Evolutionary conservation across 2,113 vertebrate species (phyloP), one percentile per base, ranked within the genome.

Genomic region (Empidonax traillii): DNA sequence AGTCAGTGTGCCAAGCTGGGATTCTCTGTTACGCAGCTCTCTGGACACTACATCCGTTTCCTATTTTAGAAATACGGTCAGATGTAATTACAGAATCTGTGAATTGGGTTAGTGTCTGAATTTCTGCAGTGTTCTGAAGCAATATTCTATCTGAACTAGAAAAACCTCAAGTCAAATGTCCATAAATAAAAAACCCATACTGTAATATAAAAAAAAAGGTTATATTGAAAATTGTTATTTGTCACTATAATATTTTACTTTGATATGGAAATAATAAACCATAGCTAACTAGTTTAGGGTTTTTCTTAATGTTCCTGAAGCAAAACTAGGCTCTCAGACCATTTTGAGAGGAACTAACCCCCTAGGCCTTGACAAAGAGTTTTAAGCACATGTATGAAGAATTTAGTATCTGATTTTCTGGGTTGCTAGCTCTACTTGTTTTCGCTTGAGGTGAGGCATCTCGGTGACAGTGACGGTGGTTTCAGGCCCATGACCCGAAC

Each of bases 391-490:
- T 0, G 12, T 1, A 6, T 6, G 11, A 51, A 41, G 37, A 49
- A 8, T 15, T 30, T 10, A 5, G 28, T 1, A 21, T 31, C 9
- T 17, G 61, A 4, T 52, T 72, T 72, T 33, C 35, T 7, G 43
- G 1, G 31, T 10, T 24, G 43, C 30, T 21, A 1, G 1, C 14
- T 0, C 10, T 2, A 0, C 27, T 12, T 8, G 59, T 4, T 30
- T 65, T 19, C 18, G 33, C 24, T 31, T 14, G 68, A 24, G 30
- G 47, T 1, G 37, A 6, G 43, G 20, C 22, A 6, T 21, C 1
- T 27, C 6, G 41, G 33, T 2, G 56, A 2, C 61, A 25, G 0
- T 9, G 13, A 0, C 10, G 7, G 13, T 1, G 0, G 10, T 30
- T 49, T 10, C 65, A 8, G 55, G 2, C 6, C 4, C 9, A 3